Base-by-base conservation (phyloP, 2,888 invertebrate species). In the Netelia inedita region DNA sequence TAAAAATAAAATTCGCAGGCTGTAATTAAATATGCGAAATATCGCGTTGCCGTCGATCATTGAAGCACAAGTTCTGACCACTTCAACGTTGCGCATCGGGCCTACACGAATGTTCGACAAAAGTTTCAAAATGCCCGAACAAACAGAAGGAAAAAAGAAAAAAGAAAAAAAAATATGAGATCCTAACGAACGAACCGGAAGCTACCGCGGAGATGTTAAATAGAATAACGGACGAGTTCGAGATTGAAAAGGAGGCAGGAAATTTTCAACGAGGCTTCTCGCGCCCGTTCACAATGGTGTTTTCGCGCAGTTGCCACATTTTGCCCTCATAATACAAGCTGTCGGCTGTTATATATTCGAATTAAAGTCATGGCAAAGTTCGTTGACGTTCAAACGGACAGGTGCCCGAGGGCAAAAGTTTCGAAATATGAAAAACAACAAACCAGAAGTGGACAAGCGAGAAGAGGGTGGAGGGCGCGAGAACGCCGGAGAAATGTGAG, bases 331-430 rank as follows among this genome's bases (percentile, higher is more conserved):
- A 28, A 28, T 28, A 19, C 14, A 14, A 21, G 14, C 65, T 53
- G 35, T 14, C 61, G 35, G 63, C 50, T 55, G 43, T 73, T 74
- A 69, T 79, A 71, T 79, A 57, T 75, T 5, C 41, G 28, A 65
- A 43, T 68, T 55, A 14, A 63, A 23, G 41, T 41, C 53, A 65
- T 35, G 8, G 35, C 16, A 41, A 55, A 61, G 69, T n/a, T 10
- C 14, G 71, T 50, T 35, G 63, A 65, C 71, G 59, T 50, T 21
- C 8, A 23, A 35, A 21, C 55, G 55, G 55, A 46, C 83, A 75
- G 57, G 59, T 75, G 79, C 9, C 59, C 59, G 14, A 11, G 6
- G 35, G 21, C 35, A 41, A 83, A 79, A 71, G 57, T 83, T 83
- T 71, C 65, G 57, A 71, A 75, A 71, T 72, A 59, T 69, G 35